These are phyloP conservation scores for Burhinus bistriatus DNA, from an alignment of 2,113 vertebrate genomes.

Conservation along the genomic window DNA sequence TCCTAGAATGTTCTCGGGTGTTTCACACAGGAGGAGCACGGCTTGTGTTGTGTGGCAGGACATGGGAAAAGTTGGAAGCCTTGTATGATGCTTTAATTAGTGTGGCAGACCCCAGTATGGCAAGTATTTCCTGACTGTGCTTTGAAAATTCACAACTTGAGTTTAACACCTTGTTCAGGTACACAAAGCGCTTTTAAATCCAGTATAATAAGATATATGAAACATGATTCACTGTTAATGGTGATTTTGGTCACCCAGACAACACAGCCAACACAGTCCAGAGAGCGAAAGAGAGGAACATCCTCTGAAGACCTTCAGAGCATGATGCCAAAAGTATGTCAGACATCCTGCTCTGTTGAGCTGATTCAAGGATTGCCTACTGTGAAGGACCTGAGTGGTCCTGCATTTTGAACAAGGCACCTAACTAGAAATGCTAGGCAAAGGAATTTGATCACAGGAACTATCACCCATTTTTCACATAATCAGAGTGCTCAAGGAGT, in stretches of 20 bases:
- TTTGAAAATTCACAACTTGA: neutral
- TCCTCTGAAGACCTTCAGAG: neutral
- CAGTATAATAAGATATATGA: neutral
- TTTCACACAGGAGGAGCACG: conserved; percentile 90
- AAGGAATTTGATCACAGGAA: neutral
- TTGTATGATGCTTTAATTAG: conserved; percentile 82
- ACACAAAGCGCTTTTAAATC: neutral
- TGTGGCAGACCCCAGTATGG: conserved; percentile 84
- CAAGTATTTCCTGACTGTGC: conserved; percentile 50
- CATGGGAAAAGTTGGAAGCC: conserved; percentile 90
- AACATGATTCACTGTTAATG: neutral
- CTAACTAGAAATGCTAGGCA: neutral
- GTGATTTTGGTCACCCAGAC: neutral
- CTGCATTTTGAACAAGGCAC: neutral
- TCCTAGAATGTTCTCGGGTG: conserved; percentile 85
- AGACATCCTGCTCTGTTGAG: neutral
- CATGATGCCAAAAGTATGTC: neutral
- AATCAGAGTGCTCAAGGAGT: neutral
- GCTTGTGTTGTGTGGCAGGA: conserved; percentile 88
- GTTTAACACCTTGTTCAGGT: neutral
- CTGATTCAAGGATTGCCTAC: neutral
- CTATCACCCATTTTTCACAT: neutral
- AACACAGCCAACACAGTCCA: neutral
- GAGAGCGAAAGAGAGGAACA: too few relatives aligned
- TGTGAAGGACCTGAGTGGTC: neutral